Percentiles rank a stretch among this genome's conserved stretches.
Conservation (phyloP, 2,888 invertebrate species). For the Dynastes maya region DNA sequence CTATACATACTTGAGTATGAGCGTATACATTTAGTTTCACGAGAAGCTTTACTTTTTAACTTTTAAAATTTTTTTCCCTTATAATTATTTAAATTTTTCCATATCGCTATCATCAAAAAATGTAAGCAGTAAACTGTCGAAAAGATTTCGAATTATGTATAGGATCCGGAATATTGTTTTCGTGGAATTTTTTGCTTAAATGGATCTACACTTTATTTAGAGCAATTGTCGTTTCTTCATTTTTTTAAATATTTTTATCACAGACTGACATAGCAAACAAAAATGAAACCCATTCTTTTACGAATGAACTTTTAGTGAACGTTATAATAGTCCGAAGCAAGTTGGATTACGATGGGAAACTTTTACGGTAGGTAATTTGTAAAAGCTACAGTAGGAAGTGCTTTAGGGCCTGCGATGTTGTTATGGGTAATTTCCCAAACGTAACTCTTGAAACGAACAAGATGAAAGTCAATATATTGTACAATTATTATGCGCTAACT, state of each 20-base stretch:
- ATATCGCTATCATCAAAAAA: constrained; percentile 51
- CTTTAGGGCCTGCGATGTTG: too few species aligned
- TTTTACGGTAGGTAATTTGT: neutral
- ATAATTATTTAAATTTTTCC: neutral
- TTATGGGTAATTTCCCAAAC: too few species aligned
- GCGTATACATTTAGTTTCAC: constrained; percentile 69
- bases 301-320: constrained; percentile 37
- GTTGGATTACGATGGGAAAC: neutral
- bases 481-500: constrained; percentile 1
- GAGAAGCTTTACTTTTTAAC: constrained; percentile 66
- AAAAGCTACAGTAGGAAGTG: too few species aligned
- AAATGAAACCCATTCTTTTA: constrained; percentile 58
- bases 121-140: constrained; percentile 44
- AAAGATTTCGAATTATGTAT: too few species aligned
- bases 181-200: neutral
- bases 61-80: neutral
- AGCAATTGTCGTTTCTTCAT: constrained; percentile 61
- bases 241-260: constrained; percentile 66
- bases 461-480: neutral
- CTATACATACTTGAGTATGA: constrained; percentile 67
- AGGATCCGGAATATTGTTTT: constrained; percentile 5
- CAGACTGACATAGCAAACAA: constrained; percentile 71
- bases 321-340: constrained; percentile 10
- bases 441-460: neutral
- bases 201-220: constrained; percentile 64